Evolutionary conservation across 2,797 vertebrate species (phyloP).

Genomic region (Remorina albescens): DNA sequence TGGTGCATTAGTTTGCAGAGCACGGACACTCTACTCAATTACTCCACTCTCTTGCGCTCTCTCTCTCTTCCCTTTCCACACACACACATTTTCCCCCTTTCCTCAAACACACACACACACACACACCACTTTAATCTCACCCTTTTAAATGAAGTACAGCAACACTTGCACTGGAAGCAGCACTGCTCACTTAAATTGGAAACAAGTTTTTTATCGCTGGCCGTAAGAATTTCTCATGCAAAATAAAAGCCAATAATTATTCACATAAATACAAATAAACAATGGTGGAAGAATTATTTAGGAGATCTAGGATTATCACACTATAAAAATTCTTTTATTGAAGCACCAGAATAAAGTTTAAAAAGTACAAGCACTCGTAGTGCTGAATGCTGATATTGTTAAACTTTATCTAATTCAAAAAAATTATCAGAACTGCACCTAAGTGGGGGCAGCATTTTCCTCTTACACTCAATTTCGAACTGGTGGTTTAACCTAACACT

Average conservation of each 20-base stretch:
- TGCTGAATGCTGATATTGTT: not conserved
- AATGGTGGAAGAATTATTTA: not conserved
- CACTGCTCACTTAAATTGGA: slow-evolving; percentile 56
- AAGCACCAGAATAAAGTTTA: not conserved
- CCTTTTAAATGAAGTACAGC: slow-evolving; percentile 71
- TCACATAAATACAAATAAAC: slow-evolving; percentile 16
- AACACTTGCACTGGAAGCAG: slow-evolving; percentile 59
- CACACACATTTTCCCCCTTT: slow-evolving; percentile 35
- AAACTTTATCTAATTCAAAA: not conserved
- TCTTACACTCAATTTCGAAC: not conserved
- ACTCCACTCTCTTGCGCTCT: slow-evolving; percentile 69
- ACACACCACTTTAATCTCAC: slow-evolving; percentile 71
- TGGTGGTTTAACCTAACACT: not conserved
- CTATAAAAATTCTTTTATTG: not conserved
- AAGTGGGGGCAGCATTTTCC: not conserved
- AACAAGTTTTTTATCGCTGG: slow-evolving; percentile 43
- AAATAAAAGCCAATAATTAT: slow-evolving; percentile 32
- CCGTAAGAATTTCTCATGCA: slow-evolving; percentile 1
- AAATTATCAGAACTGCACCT: not conserved
- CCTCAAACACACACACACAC: slow-evolving; percentile 37
- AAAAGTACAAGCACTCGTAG: not conserved
- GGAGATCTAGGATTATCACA: not conserved
- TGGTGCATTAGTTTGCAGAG: slow-evolving; percentile 81
- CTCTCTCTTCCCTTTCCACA: slow-evolving; percentile 21
- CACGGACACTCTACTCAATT: slow-evolving; percentile 83